phyloP scores from a whole-genome alignment of 2,113 vertebrate species.

The Hemiprocne comata region DNA sequence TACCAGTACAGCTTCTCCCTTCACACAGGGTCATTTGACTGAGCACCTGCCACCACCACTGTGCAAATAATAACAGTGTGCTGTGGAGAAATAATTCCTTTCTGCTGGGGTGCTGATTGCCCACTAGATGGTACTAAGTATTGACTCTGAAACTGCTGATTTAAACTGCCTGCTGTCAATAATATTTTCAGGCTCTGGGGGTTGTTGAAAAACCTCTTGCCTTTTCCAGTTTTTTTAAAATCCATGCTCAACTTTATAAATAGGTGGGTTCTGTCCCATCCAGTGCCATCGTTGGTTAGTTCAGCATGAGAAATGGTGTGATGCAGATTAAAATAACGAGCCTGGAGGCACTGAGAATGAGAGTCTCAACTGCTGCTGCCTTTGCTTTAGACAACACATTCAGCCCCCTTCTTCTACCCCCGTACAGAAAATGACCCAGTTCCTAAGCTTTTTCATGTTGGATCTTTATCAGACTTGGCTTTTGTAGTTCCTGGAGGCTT shows the following conservation, averaged over 20 bases:
- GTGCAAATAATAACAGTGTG: background rate
- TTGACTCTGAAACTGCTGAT: background rate
- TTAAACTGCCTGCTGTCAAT: background rate
- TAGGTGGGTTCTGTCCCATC: background rate
- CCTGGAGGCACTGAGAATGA: background rate
- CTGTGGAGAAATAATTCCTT: background rate
- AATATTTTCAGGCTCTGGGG: background rate
- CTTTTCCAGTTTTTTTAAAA: background rate
- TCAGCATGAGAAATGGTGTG: slow-evolving; percentile 1
- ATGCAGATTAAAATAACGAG: slow-evolving; percentile 36
- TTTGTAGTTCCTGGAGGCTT: background rate
- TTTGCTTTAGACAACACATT: slow-evolving; percentile 35
- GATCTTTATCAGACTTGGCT: background rate
- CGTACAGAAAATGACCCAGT: background rate
- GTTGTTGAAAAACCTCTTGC: slow-evolving; percentile 4
- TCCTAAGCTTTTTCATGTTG: background rate
- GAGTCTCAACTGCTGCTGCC: background rate
- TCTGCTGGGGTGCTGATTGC: background rate
- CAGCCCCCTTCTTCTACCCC: background rate
- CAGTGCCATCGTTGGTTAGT: background rate
- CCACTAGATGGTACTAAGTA: slow-evolving; percentile 49
- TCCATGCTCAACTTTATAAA: slow-evolving; percentile 19
- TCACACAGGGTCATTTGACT: background rate
- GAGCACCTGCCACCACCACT: background rate
- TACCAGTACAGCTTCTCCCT: background rate